A percentile compares a stretch with the other conserved stretches of the same genome.
phyloP scores from a whole-genome alignment of 2,113 vertebrate species.

The Anarhynchus alexandrinus region DNA sequence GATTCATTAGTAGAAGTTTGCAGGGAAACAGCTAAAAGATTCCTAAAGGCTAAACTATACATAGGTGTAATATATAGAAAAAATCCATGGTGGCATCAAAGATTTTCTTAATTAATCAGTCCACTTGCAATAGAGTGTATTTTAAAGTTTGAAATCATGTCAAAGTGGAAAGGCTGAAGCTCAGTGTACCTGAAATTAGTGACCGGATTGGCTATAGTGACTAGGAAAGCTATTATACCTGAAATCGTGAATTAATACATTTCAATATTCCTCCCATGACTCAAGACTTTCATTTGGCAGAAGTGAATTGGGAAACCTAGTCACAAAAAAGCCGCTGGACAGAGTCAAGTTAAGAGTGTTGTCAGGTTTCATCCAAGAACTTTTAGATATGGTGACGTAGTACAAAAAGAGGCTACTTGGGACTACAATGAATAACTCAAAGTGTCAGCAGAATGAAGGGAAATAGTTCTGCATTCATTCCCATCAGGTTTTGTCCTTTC shows the following conservation, averaged over 20 bases:
- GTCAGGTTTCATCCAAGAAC: neutral
- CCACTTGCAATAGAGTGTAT: neutral
- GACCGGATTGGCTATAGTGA: neutral
- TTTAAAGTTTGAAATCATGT: neutral
- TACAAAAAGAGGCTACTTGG: neutral
- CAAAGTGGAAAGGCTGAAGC: neutral
- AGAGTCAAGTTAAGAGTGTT: neutral
- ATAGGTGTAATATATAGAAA: neutral
- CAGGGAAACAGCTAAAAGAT: neutral
- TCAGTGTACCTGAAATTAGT: neutral
- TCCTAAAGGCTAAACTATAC: neutral
- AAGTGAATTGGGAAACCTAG: neutral
- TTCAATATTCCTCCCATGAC: neutral
- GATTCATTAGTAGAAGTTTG: neutral
- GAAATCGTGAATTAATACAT: neutral
- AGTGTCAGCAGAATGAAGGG: neutral
- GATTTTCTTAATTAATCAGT: neutral
- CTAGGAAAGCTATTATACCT: neutral
- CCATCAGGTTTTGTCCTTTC: conserved; percentile 23
- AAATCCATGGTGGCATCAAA: neutral
- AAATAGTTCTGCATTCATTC: conserved; percentile 18
- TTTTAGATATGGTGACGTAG: neutral
- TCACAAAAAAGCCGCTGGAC: neutral
- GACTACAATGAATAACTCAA: neutral
- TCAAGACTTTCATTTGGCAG: neutral